Evolutionary conservation across 1,140 invertebrate genomes (phyloP), one percentile per base, ranked within the genome.

Genomic region (Cyphomyrmex costatus): DNA sequence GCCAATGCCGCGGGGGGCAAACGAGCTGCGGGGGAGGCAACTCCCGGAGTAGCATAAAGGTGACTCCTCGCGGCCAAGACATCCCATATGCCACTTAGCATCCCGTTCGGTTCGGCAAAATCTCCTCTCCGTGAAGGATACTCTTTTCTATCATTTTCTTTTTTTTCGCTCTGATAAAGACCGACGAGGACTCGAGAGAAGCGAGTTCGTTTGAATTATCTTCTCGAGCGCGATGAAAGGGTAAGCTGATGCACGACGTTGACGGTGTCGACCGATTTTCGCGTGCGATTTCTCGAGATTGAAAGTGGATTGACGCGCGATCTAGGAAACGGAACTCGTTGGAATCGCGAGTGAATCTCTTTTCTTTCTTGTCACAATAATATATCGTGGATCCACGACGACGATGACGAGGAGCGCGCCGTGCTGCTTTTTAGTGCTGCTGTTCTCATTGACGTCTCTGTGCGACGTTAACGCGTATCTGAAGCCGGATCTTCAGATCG

Each of bases 41-140:
- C 86, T 86, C 84, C 60, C 80, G 86, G 90, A 76, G 90, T 87
- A 92, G 91, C 91, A 94, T 94, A 94, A 94, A 94, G 92, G 91
- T 93, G 93, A 93, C 92, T 93, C 89, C 89, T 86, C 91, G 91
- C 90, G 90, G 88, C 90, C 78, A 90, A 92, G 87, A 92, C 85
- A 87, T 92, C 91, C 91, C 94, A 94, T 92, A 94, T 93, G 90
- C 90, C 90, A 90, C 88, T 92, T 92, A 92, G 92, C 92, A 86
- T 92, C 89, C 80, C 88, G 86, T 92, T 91, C 84, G 84, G 90
- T 86, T 89, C 78, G 88, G 83, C 74, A 83, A 89, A 90, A 84
- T 80, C 83, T 83, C 63, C 83, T 86, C 42, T 86, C 42, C 16
- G 53, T 85, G 27, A 58, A 21, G 27, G 7, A 33, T 2, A 53